A percentile compares a stretch with the other conserved stretches of the same genome.
phyloP scores from a whole-genome alignment of 2,888 invertebrate genomes.

The Tupiocoris notatus region DNA sequence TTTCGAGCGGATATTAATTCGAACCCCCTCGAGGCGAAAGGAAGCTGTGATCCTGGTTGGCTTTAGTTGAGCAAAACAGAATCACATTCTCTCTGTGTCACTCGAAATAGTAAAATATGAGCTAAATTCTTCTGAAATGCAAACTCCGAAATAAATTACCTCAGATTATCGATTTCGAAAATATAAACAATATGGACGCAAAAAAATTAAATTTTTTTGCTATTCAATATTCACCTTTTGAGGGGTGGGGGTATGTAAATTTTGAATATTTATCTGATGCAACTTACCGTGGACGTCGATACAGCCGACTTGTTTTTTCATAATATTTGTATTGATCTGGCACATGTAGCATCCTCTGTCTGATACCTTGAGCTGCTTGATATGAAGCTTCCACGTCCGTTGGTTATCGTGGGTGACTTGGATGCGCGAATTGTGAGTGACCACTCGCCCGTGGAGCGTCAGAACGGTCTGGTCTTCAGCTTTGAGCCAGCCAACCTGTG shows the following conservation, averaged over 20 bases:
- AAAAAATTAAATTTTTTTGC: too few relatives aligned
- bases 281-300: constrained; percentile 84
- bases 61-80: too few relatives aligned
- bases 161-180: too few relatives aligned
- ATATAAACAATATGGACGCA: too few relatives aligned
- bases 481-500: constrained; percentile 84
- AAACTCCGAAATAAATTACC: too few relatives aligned
- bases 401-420: constrained; percentile 75
- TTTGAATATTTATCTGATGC: too few relatives aligned
- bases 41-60: background rate
- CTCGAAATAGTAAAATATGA: too few relatives aligned
- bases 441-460: constrained; percentile 78
- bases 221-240: too few relatives aligned
- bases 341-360: constrained; percentile 91
- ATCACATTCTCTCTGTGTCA: too few relatives aligned
- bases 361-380: constrained; percentile 74
- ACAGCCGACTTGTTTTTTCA: constrained; percentile 85
- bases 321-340: constrained; percentile 83
- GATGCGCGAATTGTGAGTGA: constrained; percentile 79
- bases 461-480: constrained; percentile 89
- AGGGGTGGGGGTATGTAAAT: too few relatives aligned
- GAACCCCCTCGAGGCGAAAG: background rate
- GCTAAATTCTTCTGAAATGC: too few relatives aligned
- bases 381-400: constrained; percentile 81
- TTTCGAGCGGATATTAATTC: background rate